Percentiles rank a stretch among this genome's conserved stretches.
phyloP scores from a whole-genome alignment of 2,888 invertebrate genomes.

The Lymantria dispar region DNA sequence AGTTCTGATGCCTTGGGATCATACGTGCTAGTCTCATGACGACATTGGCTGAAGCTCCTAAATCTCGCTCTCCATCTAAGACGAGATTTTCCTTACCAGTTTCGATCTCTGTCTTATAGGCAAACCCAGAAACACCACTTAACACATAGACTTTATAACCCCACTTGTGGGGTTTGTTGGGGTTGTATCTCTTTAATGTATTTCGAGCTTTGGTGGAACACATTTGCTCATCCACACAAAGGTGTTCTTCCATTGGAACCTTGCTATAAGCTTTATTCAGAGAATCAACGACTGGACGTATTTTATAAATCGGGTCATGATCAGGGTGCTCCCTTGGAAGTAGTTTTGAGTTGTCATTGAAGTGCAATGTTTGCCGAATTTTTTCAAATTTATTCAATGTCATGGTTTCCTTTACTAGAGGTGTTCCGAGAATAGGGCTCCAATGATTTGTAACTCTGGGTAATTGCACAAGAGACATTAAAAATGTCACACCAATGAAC shows the following conservation, averaged over 20 bases:
- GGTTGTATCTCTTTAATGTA: conserved; percentile 39
- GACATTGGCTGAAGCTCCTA: conserved; percentile 33
- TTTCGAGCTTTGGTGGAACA: conserved; percentile 33
- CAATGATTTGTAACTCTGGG: too few species aligned
- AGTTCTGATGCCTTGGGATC: conserved; percentile 34
- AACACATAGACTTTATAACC: conserved; percentile 41
- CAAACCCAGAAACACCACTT: conserved; percentile 33
- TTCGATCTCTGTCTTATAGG: conserved; percentile 39
- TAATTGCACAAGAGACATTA: conserved; percentile 32
- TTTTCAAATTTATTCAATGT: conserved; percentile 19
- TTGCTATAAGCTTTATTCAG: conserved; percentile 14
- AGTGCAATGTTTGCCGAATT: conserved; percentile 27
- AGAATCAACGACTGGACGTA: conserved; percentile 28
- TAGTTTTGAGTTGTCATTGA: conserved; percentile 23
- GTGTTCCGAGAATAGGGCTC: too few species aligned
- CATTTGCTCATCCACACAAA: conserved; percentile 39
- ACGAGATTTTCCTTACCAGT: conserved; percentile 34
- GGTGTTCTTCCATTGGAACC: conserved; percentile 22
- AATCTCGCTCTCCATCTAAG: conserved; percentile 10
- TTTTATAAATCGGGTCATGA: conserved; percentile 24
- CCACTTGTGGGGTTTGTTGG: conserved; percentile 47
- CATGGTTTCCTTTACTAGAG: too few species aligned
- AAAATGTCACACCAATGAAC: conserved; percentile 22
- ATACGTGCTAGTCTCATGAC: conserved; percentile 32
- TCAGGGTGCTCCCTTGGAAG: conserved; percentile 7